These are phyloP conservation scores for Cerastoderma edule DNA, from an alignment of 2,888 invertebrate genomes.

Conservation along the genomic window DNA sequence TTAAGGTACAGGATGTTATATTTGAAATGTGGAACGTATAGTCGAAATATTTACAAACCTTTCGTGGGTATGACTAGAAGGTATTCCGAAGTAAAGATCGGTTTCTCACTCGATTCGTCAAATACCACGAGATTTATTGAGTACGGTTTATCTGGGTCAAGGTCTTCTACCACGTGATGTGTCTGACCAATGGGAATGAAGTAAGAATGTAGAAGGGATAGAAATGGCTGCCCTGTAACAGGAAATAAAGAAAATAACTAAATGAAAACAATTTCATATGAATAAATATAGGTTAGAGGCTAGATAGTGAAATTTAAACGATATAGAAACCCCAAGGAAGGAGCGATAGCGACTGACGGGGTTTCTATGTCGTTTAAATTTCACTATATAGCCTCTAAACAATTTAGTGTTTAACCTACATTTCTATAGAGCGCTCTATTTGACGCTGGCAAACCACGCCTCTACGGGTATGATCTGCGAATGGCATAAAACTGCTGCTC, in stretches of 20 bases:
- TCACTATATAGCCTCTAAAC: no score
- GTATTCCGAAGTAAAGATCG: constrained; percentile 22
- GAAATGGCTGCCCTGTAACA: constrained; percentile 45
- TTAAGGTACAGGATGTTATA: no score
- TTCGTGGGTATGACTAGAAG: constrained; percentile 31
- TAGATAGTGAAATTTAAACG: no score
- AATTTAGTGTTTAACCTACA: no score
- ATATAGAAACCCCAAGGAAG: no score
- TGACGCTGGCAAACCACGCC: no score
- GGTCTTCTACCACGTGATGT: constrained; percentile 41
- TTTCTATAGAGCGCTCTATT: no score
- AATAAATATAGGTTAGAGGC: background rate
- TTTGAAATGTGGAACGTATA: background rate
- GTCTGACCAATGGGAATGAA: constrained; percentile 33
- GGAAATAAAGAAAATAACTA: constrained; percentile 7
- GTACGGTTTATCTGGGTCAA: constrained; percentile 56
- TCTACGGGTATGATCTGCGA: no score
- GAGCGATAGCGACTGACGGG: no score
- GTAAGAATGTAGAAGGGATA: constrained; percentile 31
- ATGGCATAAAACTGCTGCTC: no score
- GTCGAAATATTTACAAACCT: constrained; percentile 23
- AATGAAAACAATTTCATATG: background rate
- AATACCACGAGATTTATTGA: constrained; percentile 47
- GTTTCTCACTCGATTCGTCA: background rate
- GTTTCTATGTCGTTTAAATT: no score